Conservation (phyloP, 2,888 invertebrate species). For the Phragmatobia fuliginosa region DNA sequence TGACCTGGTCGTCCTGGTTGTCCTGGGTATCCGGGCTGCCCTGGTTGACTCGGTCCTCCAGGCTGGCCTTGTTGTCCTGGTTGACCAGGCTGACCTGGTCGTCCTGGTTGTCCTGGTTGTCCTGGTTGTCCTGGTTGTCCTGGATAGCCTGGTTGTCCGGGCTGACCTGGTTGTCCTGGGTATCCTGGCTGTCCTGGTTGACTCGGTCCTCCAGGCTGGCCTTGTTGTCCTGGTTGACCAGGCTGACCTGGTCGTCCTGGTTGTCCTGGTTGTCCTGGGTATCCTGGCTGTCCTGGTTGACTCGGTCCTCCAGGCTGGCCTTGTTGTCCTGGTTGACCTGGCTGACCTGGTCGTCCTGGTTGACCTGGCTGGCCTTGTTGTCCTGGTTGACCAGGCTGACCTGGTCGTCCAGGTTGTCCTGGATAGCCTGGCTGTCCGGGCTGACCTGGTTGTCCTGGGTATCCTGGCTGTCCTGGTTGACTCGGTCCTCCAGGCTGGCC, state of each 20-base stretch:
- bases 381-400: slow-evolving; percentile 45
- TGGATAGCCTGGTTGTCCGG: slow-evolving; percentile 66
- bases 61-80: slow-evolving; percentile 28
- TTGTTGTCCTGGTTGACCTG: not conserved
- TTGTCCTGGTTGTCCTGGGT: slow-evolving; percentile 21
- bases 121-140: slow-evolving; percentile 70
- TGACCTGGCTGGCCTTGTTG: slow-evolving; percentile 15
- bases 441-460: slow-evolving; percentile 14
- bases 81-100: slow-evolving; percentile 21
- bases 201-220: slow-evolving; percentile 15
- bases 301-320: not conserved
- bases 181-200: not conserved
- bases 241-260: slow-evolving; percentile 15
- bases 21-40: slow-evolving; percentile 21
- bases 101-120: slow-evolving; percentile 52
- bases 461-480: slow-evolving; percentile 1
- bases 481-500: slow-evolving; percentile 31
- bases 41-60: slow-evolving; percentile 14
- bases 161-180: slow-evolving; percentile 45
- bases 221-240: slow-evolving; percentile 16
- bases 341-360: slow-evolving; percentile 75
- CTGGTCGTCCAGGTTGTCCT: slow-evolving; percentile 62
- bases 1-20: slow-evolving; percentile 67
- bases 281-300: slow-evolving; percentile 16
- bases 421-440: slow-evolving; percentile 30